Base-by-base conservation (phyloP, 1,140 invertebrate genomes). In the Marisa cornuarietis region DNA sequence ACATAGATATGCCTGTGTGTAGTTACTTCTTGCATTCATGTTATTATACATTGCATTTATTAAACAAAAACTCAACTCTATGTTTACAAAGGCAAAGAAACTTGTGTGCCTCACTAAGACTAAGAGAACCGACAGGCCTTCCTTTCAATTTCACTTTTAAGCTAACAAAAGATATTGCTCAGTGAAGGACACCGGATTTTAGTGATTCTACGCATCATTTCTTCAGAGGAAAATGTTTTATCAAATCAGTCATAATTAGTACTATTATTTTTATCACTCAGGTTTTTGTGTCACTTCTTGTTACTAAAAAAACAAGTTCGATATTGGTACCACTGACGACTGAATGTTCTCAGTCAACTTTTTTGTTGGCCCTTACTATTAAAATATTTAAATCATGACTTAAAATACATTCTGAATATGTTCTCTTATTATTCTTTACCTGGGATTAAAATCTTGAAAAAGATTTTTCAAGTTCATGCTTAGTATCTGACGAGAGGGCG, bases 401-500 rank as follows among this genome's bases (percentile, higher is more conserved):
- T 52, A 10, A 52, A n/a, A 76, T 26, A 52, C 49, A 63, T 24
- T 52, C 54, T 63, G 58, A 79, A 26, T 22, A 65, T 54, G 0
- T n/a, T 16, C 69, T 52, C 6, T 69, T 42, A 54, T 66, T 66
- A 73, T 16, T 54, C 24, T 63, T 75, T 82, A 90, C 89, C 89
- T 89, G 14, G 89, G 88, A 81, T 90, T 90, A 76, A 90, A 89
- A 79, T 89, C 87, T 82, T 88, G 87, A 71, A 90, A 89, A 7
- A 88, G 49, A 68, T 87, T 88, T 80, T 86, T 87, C 69, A 90
- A 80, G 83, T 89, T 90, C 84, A 90, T 84, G 13, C 66, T 83
- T n/a, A n/a, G n/a, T 62, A 51, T 62, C 11, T 20, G 18, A 14
- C 6, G 52, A 11, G 22, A 49, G 42, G 14, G 24, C 18, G 24